Base-by-base conservation (phyloP, 1,140 invertebrate species). In the Papilio glaucus region DNA sequence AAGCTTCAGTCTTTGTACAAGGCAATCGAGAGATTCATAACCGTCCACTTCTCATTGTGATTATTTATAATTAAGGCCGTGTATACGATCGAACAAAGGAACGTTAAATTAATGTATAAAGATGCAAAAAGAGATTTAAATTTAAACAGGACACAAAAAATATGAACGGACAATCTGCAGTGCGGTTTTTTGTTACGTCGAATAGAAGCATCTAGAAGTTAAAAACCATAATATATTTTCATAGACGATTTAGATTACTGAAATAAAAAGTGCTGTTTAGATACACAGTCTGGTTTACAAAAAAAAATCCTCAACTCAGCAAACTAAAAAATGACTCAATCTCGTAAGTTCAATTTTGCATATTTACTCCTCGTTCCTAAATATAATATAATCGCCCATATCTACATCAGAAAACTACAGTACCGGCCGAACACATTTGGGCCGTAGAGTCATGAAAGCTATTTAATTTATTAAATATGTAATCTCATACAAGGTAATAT, bases 1-100 rank as follows among this genome's bases (percentile, higher is more conserved):
- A 69, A 69, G 67, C 42, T 69, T 26, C 9, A 18, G 45, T 26
- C 65, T 42, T 69, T 69, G 45, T 69, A 33, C 45, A 37, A 37
- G 33, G 67, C 67, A 45, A 37, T 53, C 42, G 26, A 49, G 41
- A 68, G 26, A 69, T 69, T 45, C 26, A 65, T 38, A 37, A 65
- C 62, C 37, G 33, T 33, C 42, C 26, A 69, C 45, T 18, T 53
- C 41, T 69, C 41, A 53, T 33, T 6, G 29, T 6, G 29, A 33
- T 33, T 33, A 33, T 33, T 2, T 33, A 33, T 33, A 33, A 33
- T 33, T 33, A 33, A 53, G 45, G 45, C 45, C 45, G 15, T 53
- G 45, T 53, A 45, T 45, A 18, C 12, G 6, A 15, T 18, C 15
- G 45, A 53, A 53, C 45, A 53, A 53, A 53, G 45, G 45, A 4